Conservation (phyloP, 1,140 invertebrate species). For the Drosophila aff. region DNA sequence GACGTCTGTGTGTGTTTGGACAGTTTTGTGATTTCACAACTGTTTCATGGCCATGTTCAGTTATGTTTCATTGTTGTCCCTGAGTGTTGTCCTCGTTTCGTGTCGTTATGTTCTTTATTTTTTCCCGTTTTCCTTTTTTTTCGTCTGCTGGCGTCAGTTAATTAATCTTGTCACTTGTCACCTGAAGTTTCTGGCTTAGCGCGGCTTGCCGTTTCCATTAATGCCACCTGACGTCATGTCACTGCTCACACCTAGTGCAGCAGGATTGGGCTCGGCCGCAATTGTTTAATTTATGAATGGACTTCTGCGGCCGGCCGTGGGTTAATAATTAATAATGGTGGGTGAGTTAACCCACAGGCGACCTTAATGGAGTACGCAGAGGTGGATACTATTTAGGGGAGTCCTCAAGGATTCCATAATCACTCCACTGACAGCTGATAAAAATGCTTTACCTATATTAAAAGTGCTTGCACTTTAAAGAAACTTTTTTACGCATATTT, state of each 20-base stretch:
- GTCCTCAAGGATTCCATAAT: not conserved
- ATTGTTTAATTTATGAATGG: conserved; percentile 46
- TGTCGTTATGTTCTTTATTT: conserved; percentile 9
- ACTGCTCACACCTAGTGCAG: conserved; percentile 43
- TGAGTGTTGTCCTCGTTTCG: conserved; percentile 18
- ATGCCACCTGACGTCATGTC: conserved; percentile 71
- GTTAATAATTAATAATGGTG: conserved; percentile 43
- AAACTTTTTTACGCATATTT: no score
- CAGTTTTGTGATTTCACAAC: conserved; percentile 59
- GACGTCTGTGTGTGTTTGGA: conserved; percentile 14
- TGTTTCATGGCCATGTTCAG: conserved; percentile 41
- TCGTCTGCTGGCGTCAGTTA: conserved; percentile 55
- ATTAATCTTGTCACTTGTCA: conserved; percentile 78
- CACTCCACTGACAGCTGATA: not conserved
- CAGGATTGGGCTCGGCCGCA: conserved; percentile 26
- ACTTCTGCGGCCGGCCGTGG: conserved; percentile 14
- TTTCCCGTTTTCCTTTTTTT: conserved; percentile 16
- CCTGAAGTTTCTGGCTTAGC: conserved; percentile 59
- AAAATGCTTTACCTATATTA: not conserved
- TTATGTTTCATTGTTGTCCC: conserved; percentile 40
- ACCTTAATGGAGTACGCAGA: conserved; percentile 12
- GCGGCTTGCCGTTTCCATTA: conserved; percentile 47
- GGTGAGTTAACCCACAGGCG: conserved; percentile 24
- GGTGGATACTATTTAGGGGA: not conserved
- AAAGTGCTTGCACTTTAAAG: not conserved